Percentiles rank a stretch among this genome's conserved stretches.
phyloP scores from a whole-genome alignment of 2,797 vertebrate species.

The Chiloscyllium punctatum region DNA sequence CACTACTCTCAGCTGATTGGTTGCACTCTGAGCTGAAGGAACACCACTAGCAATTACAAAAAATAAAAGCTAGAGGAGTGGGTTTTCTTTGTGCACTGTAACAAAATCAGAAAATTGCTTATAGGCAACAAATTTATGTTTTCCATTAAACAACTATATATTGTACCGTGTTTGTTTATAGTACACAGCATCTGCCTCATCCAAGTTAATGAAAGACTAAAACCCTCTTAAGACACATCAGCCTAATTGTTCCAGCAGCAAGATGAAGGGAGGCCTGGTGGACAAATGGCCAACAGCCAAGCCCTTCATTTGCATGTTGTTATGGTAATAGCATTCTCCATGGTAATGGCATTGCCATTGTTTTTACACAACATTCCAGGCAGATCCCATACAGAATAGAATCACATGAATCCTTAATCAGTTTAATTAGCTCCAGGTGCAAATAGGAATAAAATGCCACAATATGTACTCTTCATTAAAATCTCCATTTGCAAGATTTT shows the following conservation, averaged over 20 bases:
- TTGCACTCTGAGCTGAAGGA: neutral
- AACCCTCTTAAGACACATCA: neutral
- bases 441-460: conserved; percentile 15
- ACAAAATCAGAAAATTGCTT: neutral
- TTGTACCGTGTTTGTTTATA: neutral
- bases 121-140: neutral
- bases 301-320: neutral
- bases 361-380: neutral
- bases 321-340: neutral
- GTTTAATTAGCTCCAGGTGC: conserved; percentile 32
- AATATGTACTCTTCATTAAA: conserved; percentile 10
- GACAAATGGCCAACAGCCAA: neutral
- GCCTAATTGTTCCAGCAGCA: neutral
- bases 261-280: neutral
- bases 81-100: neutral
- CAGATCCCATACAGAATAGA: neutral
- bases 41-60: neutral
- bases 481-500: conserved; percentile 12
- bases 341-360: neutral
- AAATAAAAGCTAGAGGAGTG: neutral
- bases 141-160: neutral
- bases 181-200: neutral
- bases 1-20: neutral
- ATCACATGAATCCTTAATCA: neutral
- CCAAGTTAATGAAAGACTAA: neutral